phyloP scores from a whole-genome alignment of 2,888 invertebrate genomes.

The Phengaris alcon region DNA sequence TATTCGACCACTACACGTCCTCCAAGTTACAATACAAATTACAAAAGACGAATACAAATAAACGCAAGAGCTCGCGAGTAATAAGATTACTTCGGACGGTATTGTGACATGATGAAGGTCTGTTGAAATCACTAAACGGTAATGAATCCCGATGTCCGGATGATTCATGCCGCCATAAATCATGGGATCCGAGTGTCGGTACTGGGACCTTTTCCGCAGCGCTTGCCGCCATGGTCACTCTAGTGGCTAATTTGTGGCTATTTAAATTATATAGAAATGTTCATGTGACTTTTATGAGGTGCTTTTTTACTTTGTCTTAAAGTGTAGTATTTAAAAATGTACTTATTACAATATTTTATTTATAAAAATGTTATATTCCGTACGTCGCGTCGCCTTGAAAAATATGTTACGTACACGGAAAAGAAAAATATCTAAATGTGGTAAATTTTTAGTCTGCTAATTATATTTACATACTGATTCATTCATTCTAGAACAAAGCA shows the following conservation, averaged over 20 bases:
- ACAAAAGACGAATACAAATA: not conserved
- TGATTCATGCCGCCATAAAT: constrained; percentile 7
- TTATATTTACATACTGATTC: constrained; percentile 2
- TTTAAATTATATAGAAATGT: constrained; percentile 9
- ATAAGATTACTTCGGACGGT: constrained; percentile 7
- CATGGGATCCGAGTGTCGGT: not conserved
- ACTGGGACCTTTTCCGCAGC: not conserved
- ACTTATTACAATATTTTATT: too few relatives aligned
- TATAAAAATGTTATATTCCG: too few relatives aligned
- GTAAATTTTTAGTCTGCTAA: not conserved
- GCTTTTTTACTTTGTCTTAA: not conserved
- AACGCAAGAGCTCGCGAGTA: not conserved
- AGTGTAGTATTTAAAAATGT: too few relatives aligned
- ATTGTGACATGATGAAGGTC: constrained; percentile 11
- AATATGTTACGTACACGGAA: not conserved
- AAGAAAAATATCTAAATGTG: not conserved
- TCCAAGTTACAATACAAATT: not conserved
- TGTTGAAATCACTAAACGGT: constrained; percentile 20
- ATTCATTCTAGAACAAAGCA: constrained; percentile 2
- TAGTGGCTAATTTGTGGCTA: constrained; percentile 9
- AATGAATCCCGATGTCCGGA: constrained; percentile 18
- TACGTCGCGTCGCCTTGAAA: not conserved
- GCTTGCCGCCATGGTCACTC: constrained; percentile 11
- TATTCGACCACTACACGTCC: too few relatives aligned
- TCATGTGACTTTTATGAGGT: not conserved